phyloP scores from a whole-genome alignment of 2,797 vertebrate species.

The Acipenser transmontanus region DNA sequence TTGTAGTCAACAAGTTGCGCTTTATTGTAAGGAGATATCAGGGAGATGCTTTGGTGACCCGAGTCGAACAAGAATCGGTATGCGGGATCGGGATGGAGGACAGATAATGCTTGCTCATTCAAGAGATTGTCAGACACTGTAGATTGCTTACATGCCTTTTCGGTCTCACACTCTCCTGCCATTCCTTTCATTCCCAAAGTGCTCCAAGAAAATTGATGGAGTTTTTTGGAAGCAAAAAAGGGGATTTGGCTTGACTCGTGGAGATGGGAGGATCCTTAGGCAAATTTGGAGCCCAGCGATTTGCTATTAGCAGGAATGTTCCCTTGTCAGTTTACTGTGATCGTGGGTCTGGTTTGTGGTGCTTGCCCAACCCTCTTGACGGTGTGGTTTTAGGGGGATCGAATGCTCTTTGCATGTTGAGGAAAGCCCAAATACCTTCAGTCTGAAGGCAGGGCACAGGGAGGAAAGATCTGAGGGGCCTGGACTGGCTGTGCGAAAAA shows the following conservation, averaged over 20 bases:
- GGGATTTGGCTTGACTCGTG: slow-evolving; percentile 22
- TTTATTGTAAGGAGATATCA: slow-evolving; percentile 7
- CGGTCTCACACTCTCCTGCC: slow-evolving; percentile 26
- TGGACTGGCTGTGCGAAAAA: slow-evolving; percentile 54
- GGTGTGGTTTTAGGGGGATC: slow-evolving; percentile 75
- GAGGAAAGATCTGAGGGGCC: slow-evolving; percentile 67
- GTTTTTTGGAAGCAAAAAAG: slow-evolving; percentile 25
- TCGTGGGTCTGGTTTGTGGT: slow-evolving; percentile 64
- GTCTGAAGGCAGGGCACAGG: slow-evolving; percentile 74
- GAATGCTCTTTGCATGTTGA: slow-evolving; percentile 62
- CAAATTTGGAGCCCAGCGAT: slow-evolving; percentile 68
- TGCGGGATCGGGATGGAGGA: neutral
- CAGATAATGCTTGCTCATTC: neutral
- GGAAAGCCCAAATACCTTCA: slow-evolving; percentile 79
- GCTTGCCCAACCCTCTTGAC: slow-evolving; percentile 81
- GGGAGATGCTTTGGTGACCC: slow-evolving; percentile 12
- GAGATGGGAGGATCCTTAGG: slow-evolving; percentile 66
- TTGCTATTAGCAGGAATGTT: slow-evolving; percentile 70
- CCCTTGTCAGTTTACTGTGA: slow-evolving; percentile 67
- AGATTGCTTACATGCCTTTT: slow-evolving; percentile 18
- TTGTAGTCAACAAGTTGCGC: neutral
- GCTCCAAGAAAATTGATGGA: slow-evolving; percentile 32
- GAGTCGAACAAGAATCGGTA: slow-evolving; percentile 9
- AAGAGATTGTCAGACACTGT: neutral
- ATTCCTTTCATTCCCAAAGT: slow-evolving; percentile 43